Percentiles rank a stretch among this genome's conserved stretches.
phyloP scores from a whole-genome alignment of 1,140 invertebrate genomes.

The Drosophila tsacasi region DNA sequence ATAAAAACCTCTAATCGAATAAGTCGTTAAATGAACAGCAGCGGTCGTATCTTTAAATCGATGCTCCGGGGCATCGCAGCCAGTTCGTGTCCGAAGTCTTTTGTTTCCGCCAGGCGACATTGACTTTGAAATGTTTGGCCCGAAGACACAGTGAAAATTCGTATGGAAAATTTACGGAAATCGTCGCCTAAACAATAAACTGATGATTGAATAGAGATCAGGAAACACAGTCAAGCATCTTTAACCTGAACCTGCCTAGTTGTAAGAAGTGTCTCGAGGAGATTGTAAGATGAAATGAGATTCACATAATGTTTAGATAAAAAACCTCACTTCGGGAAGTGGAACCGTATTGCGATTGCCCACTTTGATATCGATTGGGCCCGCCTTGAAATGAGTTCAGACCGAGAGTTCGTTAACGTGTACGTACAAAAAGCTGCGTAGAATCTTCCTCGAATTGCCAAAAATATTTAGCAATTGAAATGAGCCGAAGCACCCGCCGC shows the following conservation, averaged over 20 bases:
- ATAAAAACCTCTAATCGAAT: conserved; percentile 60
- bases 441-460: conserved; percentile 41
- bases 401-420: conserved; percentile 21
- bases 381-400: conserved; percentile 36
- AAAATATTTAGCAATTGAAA: conserved; percentile 55
- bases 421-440: conserved; percentile 42
- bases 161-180: conserved; percentile 50
- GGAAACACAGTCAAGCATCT: conserved; percentile 10
- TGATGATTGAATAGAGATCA: conserved; percentile 22
- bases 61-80: conserved; percentile 22
- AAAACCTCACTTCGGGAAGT: background rate
- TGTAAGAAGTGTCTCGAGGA: conserved; percentile 1
- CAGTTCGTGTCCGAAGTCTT: conserved; percentile 78
- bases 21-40: conserved; percentile 65
- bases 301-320: background rate
- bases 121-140: conserved; percentile 62
- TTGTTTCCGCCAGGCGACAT: conserved; percentile 66
- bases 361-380: conserved; percentile 11
- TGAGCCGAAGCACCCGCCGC: conserved; percentile 13
- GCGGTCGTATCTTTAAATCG: conserved; percentile 22
- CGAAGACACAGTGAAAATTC: conserved; percentile 46
- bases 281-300: background rate
- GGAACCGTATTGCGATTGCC: conserved; percentile 4
- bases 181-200: conserved; percentile 26
- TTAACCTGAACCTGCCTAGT: background rate